Evolutionary conservation across 2,797 vertebrate species (phyloP).

Genomic region (Coracias cyanogaster): DNA sequence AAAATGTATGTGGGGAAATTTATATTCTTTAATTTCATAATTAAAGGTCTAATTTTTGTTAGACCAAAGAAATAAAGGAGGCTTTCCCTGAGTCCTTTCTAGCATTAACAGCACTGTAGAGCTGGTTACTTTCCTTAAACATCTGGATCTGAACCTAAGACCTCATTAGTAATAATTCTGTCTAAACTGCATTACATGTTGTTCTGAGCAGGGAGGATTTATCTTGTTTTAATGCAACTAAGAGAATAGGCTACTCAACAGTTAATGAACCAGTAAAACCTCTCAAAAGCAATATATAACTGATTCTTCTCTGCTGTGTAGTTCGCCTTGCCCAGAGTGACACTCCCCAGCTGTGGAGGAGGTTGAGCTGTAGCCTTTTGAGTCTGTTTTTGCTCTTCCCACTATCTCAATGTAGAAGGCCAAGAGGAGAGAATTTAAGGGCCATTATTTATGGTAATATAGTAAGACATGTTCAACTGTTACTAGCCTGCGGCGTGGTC

Average conservation of each 20-base stretch:
- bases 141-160: slow-evolving; percentile 24
- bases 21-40: not conserved
- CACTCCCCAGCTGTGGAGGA: not conserved
- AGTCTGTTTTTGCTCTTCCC: not conserved
- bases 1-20: not conserved
- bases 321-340: not conserved
- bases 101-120: not conserved
- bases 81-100: not conserved
- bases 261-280: not conserved
- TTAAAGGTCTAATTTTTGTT: not conserved
- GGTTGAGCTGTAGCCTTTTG: not conserved
- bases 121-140: slow-evolving; percentile 6
- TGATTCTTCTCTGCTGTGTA: not conserved
- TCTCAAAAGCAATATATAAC: not conserved
- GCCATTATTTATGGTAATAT: not conserved
- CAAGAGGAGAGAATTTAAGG: not conserved
- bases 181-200: not conserved
- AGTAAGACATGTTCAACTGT: not conserved
- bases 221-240: not conserved
- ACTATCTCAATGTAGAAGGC: not conserved
- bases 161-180: slow-evolving; percentile 16
- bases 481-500: not conserved
- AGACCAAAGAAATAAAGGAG: not conserved
- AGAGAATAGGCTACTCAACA: not conserved
- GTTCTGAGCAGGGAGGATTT: not conserved